Base-by-base conservation (phyloP, 2,888 invertebrate species). In the Hypselothyrea guttata region DNA sequence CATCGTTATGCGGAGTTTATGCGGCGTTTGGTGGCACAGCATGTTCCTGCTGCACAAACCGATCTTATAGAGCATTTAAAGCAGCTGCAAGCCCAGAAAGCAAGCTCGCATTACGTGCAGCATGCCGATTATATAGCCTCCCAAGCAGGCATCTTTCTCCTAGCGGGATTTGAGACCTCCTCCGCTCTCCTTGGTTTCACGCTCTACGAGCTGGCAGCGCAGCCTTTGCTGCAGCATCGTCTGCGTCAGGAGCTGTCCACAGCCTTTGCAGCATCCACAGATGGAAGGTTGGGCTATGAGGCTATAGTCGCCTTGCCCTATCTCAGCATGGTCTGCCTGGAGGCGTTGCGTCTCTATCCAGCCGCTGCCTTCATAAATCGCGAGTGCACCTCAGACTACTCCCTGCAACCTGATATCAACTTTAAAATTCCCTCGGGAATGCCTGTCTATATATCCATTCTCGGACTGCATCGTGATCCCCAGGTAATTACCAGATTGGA, bases 21-120 rank as follows among this genome's bases (percentile, higher is more conserved):
- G 30, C 64, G 88, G 0, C 85, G 88, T 0, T 78, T 91, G 27
- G 75, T 33, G 49, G 9, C 41, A 0, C 48, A 44, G 5, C 61
- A 52, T 0, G 4, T 46, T 4, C 38, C 46, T 7, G 7, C 4
- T 0, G 28, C 35, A 8, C 48, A 60, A 4, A 86, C 87, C 11
- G 91, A 92, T 75, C 88, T 92, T 1, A 86, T 92, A 5, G 91
- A 91, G 51, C 71, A 90, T 11, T 69, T 92, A 12, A 66, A 90
- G 40, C 86, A 89, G 15, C 59, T 91, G 7, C 89, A 85, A 42
- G 5, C 64, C 69, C 41, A 13, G 1, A 56, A 45, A 4, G 42
- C 78, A 0, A 7, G 12, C 2, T n/a, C 12, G 7, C 81, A 79
- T 35, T 79, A 75, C 34, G 56, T 49, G 0, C 76, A 84, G 9